These are phyloP conservation scores for Cardinalis cardinalis DNA, from an alignment of 2,113 vertebrate species.

Conservation along the genomic window DNA sequence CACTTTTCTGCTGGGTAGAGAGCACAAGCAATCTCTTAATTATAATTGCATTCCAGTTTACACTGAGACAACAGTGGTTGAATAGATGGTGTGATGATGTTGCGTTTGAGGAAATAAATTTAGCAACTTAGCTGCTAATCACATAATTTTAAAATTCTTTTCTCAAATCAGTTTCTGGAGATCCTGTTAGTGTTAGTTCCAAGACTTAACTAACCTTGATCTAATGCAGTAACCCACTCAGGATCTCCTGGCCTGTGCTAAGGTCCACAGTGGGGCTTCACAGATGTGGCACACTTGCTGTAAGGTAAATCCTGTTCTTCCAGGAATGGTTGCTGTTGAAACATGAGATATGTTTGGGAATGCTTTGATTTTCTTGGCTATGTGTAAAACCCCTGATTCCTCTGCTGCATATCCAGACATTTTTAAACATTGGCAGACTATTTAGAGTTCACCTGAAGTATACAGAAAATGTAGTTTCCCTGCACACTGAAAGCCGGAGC, in stretches of 20 bases:
- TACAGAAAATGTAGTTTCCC: background rate
- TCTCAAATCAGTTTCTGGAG: background rate
- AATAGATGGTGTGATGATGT: background rate
- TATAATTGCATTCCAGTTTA: background rate
- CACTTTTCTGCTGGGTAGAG: background rate
- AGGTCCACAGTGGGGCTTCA: background rate
- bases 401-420: background rate
- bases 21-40: background rate
- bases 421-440: background rate
- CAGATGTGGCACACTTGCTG: background rate
- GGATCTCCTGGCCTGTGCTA: background rate
- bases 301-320: background rate
- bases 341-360: background rate
- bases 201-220: background rate
- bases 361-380: background rate
- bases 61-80: background rate
- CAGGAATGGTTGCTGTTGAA: background rate
- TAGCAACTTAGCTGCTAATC: background rate
- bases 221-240: background rate
- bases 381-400: background rate
- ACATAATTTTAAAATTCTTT: background rate
- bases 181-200: background rate
- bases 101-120: background rate
- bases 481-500: background rate
- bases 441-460: background rate